These are phyloP conservation scores for Allochrocebus solatus DNA, from an alignment of 2,797 vertebrate species.

Conservation along the genomic window DNA sequence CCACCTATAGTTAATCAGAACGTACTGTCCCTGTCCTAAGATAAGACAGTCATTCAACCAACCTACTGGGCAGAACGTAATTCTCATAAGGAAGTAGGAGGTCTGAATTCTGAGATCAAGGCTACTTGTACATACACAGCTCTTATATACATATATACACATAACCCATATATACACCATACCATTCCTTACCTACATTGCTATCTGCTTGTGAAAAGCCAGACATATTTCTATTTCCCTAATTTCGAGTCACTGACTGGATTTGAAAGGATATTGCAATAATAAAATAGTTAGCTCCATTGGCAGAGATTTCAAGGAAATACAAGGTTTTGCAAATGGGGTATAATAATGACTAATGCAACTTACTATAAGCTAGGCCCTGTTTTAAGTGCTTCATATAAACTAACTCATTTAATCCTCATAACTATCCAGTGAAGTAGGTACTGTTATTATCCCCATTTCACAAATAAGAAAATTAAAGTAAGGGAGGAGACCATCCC, in stretches of 20 bases:
- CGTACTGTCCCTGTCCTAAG: not conserved
- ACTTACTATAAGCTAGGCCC: not conserved
- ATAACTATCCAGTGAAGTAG: not conserved
- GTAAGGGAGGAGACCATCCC: too few species aligned
- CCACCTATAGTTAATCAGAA: not conserved
- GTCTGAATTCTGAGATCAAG: not conserved
- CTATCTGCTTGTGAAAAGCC: not conserved
- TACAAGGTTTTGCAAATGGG: not conserved
- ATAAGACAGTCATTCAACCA: not conserved
- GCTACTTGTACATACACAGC: not conserved
- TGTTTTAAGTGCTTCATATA: not conserved
- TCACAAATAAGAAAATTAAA: conserved; percentile 22
- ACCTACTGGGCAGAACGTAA: not conserved
- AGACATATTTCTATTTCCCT: not conserved
- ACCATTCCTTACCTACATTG: not conserved
- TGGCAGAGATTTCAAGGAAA: conserved; percentile 28
- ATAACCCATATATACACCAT: not conserved
- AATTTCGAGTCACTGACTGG: not conserved
- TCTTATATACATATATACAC: not conserved
- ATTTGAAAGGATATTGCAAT: conserved; percentile 2
- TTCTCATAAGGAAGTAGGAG: conserved; percentile 18
- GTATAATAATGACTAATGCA: not conserved
- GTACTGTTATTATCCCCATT: not conserved
- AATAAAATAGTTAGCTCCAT: not conserved
- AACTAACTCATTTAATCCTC: not conserved